phyloP scores from a whole-genome alignment of 2,797 vertebrate species.

The Anisognathus igniventris region DNA sequence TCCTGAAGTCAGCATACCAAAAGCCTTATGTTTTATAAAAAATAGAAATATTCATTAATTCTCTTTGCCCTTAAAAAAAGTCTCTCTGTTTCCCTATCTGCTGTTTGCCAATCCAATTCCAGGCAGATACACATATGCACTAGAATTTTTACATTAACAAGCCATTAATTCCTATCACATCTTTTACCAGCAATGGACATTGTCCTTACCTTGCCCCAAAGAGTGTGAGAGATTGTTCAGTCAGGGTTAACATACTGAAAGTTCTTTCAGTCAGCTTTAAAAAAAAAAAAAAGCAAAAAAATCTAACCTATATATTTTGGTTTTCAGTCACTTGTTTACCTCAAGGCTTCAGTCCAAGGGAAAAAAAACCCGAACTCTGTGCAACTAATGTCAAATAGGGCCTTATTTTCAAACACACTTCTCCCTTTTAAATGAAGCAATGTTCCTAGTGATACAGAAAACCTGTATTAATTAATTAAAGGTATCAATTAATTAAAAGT shows the following conservation, averaged over 20 bases:
- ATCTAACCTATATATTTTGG: neutral
- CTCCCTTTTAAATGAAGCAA: neutral
- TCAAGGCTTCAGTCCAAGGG: neutral
- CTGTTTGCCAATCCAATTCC: neutral
- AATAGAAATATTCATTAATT: neutral
- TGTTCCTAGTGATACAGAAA: neutral
- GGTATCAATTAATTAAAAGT: neutral
- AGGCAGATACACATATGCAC: neutral
- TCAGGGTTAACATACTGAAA: neutral
- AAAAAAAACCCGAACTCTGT: neutral
- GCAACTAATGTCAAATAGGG: neutral
- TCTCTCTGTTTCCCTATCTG: neutral
- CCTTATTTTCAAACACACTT: neutral
- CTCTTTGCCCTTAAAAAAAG: neutral
- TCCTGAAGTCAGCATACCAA: neutral
- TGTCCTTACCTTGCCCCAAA: neutral
- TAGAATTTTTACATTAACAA: neutral
- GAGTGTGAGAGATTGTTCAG: neutral
- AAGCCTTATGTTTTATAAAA: neutral
- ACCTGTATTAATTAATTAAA: neutral
- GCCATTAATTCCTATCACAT: neutral
- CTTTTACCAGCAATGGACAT: neutral
- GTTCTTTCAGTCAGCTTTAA: neutral
- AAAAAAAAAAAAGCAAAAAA: neutral
- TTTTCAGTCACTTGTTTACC: neutral